These are phyloP conservation scores for Ormyrus nitidulus DNA, from an alignment of 2,888 invertebrate genomes.

Conservation along the genomic window DNA sequence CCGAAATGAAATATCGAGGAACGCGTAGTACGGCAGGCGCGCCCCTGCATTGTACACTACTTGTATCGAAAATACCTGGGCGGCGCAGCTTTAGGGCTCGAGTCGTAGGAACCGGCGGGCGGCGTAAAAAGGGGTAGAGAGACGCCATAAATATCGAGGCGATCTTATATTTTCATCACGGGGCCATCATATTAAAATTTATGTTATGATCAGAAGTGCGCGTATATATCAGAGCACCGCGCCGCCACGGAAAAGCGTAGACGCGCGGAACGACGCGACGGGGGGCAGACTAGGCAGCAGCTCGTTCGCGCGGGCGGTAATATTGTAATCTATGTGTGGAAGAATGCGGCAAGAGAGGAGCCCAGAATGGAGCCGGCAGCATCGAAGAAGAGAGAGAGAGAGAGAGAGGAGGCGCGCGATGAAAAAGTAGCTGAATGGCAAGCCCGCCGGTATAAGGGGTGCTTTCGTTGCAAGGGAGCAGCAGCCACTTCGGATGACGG, in stretches of 20 bases:
- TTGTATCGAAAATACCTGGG: conserved; percentile 55
- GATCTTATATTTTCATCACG: conserved; percentile 76
- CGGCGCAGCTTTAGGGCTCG: conserved; percentile 15
- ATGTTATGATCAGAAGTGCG: conserved; percentile 74
- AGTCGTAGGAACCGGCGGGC: conserved; percentile 28
- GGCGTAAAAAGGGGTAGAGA: conserved; percentile 49
- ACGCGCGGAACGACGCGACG: conserved; percentile 32
- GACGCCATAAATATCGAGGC: conserved; percentile 70
- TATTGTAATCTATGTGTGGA: conserved; percentile 75
- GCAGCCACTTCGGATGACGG: conserved; percentile 48
- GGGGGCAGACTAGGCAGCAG: conserved; percentile 45
- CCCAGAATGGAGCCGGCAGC: conserved; percentile 54
- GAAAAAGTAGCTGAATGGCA: conserved; percentile 73
- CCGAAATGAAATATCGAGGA: conserved; percentile 53
- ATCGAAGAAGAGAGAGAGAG: conserved; percentile 37
- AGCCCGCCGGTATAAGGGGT: conserved; percentile 63
- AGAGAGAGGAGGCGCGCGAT: conserved; percentile 59
- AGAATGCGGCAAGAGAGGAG: conserved; percentile 63
- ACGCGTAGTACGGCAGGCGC: conserved; percentile 18
- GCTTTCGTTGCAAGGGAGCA: conserved; percentile 64
- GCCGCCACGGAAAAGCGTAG: conserved; percentile 41
- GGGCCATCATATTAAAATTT: conserved; percentile 74
- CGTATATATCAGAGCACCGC: conserved; percentile 67
- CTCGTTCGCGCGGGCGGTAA: conserved; percentile 65
- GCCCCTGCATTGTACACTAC: conserved; percentile 24